A percentile compares a stretch with the other conserved stretches of the same genome.
phyloP scores from a whole-genome alignment of 2,797 vertebrate genomes.

The Manis crassicaudata region DNA sequence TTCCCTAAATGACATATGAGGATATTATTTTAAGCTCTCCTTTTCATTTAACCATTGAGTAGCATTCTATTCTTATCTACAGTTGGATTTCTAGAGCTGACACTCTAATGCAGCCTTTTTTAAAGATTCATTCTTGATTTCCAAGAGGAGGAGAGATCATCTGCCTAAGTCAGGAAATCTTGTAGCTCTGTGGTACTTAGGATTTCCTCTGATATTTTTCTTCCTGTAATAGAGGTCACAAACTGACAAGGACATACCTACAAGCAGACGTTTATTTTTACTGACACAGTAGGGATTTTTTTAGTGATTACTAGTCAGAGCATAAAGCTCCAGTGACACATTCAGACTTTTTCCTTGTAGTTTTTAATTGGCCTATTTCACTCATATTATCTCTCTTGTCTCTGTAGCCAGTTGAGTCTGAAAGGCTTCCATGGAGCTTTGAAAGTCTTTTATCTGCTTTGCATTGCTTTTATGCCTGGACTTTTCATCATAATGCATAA shows the following conservation, averaged over 20 bases:
- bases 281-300: background rate
- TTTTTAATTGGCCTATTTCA: background rate
- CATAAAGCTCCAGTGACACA: background rate
- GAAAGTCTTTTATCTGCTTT: background rate
- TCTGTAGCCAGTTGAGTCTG: background rate
- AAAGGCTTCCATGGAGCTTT: background rate
- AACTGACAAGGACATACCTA: background rate
- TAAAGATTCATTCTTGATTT: background rate
- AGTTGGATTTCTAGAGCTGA: background rate
- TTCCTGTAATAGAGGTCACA: background rate
- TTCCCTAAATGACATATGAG: background rate
- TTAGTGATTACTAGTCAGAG: background rate
- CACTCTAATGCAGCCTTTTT: background rate
- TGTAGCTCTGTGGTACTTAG: background rate
- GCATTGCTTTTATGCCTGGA: background rate
- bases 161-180: background rate
- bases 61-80: background rate
- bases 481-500: background rate
- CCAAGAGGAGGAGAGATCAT: background rate
- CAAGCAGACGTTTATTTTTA: background rate
- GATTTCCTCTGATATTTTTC: background rate
- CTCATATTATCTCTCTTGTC: background rate
- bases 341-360: background rate
- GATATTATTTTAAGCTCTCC: background rate
- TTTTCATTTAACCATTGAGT: background rate